Base-by-base conservation (phyloP, 2,797 vertebrate genomes). In the Setipinna tenuifilis region DNA sequence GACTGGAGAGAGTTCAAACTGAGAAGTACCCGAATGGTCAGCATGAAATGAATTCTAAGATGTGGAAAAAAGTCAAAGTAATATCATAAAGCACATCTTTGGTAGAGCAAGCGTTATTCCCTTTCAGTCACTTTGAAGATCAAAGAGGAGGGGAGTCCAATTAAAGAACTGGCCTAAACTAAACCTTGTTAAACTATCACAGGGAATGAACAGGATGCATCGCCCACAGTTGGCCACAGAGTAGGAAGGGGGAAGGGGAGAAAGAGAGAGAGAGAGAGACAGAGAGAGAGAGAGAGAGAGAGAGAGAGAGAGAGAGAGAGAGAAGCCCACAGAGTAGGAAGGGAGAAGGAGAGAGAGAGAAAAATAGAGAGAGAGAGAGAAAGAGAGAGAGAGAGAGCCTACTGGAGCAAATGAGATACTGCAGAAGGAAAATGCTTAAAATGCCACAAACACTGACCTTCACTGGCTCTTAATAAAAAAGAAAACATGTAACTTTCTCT, bases 401-500 rank as follows among this genome's bases (percentile, higher is more conserved):
- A 28, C 50, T 82, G 31, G 50, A 44, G 46, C 75, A 82, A 82
- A 75, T 28, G 82, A 83, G 59, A 84, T 83, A 81, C 65, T 80
- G 82, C n/a, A 48, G 61, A 54, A 31, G 48, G 14, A 35, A 71
- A 71, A 71, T 71, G 16, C 68, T 71, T 1, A 71, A 71, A 82
- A 82, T 75, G 75, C 80, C 75, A 65, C 82, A 68, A 65, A 85
- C 48, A 46, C n/a, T 62, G 83, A 82, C 71, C 86, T 87, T 86
- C 68, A 82, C 35, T 82, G 59, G 84, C 48, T 65, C 23, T 65
- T 23, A 12, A 10, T 23, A 23, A 65, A 25, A 54, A 54, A 54
- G 7, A 65, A 10, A 23, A 65, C 1, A 17, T 65, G 68, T 71
- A 17, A 71, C 68, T 35, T 21, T 75, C 14, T 78, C 71, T 35